These are phyloP conservation scores for Spheniscus mendiculus DNA, from an alignment of 2,113 vertebrate genomes.

Conservation along the genomic window DNA sequence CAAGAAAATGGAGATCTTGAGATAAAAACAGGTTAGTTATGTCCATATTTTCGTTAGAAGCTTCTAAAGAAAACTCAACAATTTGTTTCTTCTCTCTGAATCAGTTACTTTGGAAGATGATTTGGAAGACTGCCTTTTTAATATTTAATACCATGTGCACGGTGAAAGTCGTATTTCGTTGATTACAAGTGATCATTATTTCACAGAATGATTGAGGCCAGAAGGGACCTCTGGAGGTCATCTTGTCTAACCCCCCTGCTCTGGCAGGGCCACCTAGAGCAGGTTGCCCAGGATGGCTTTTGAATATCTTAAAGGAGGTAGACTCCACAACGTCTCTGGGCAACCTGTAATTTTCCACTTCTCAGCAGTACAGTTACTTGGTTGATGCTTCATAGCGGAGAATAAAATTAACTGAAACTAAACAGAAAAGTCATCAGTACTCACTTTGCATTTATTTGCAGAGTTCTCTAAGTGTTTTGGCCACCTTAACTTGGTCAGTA, in stretches of 20 bases:
- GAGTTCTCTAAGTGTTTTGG: not conserved
- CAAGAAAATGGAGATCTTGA: not conserved
- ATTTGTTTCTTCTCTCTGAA: not conserved
- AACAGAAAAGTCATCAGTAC: not conserved
- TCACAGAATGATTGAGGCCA: not conserved
- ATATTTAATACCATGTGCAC: not conserved
- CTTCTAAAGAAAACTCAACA: not conserved
- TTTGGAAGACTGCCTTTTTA: not conserved
- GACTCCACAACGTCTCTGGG: not conserved
- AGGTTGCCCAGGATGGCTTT: not conserved
- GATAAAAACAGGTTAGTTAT: not conserved
- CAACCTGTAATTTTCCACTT: not conserved
- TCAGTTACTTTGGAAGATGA: not conserved
- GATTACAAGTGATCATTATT: not conserved
- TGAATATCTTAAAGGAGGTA: not conserved
- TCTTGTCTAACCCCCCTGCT: not conserved
- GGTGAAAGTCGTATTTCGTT: not conserved
- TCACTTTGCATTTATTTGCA: not conserved
- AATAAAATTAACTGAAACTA: not conserved
- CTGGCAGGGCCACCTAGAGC: not conserved
- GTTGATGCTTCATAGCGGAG: rapidly evolving
- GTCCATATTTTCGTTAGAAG: not conserved
- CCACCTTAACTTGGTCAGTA: not conserved
- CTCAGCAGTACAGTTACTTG: not conserved
- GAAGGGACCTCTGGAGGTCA: not conserved